phyloP scores from a whole-genome alignment of 2,888 invertebrate genomes.

The Synanthedon tipuliformis region DNA sequence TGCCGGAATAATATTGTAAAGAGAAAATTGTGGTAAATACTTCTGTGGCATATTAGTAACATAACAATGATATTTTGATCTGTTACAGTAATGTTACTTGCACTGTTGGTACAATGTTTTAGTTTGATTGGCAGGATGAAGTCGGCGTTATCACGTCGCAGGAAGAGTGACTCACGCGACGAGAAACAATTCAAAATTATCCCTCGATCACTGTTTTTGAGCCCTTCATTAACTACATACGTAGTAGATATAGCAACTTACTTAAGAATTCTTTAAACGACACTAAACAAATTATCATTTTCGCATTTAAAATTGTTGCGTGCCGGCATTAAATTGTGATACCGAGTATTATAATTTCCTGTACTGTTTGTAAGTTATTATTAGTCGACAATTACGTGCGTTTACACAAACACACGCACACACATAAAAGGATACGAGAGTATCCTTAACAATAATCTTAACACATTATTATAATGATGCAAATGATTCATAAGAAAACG shows the following conservation, averaged over 20 bases:
- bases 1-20: neutral
- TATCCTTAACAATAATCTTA: neutral
- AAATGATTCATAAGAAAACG: conserved; percentile 23
- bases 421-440: neutral
- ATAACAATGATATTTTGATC: conserved; percentile 23
- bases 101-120: conserved; percentile 33
- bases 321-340: conserved; percentile 1
- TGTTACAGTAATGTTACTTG: conserved; percentile 34
- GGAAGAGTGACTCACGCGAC: conserved; percentile 59
- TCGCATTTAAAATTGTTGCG: neutral
- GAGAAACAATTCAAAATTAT: conserved; percentile 1
- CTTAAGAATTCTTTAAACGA: neutral
- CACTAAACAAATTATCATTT: neutral
- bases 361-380: neutral
- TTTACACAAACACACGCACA: neutral
- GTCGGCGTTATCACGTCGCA: conserved; percentile 57
- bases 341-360: neutral
- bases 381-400: neutral
- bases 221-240: conserved; percentile 31
- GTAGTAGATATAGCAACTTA: neutral
- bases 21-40: conserved; percentile 19
- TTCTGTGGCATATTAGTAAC: conserved; percentile 40
- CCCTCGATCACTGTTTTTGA: conserved; percentile 12
- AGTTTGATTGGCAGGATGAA: conserved; percentile 63
- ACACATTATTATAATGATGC: conserved; percentile 10